Evolutionary conservation across 2,888 invertebrate genomes (phyloP).

Genomic region (Drepanosiphum platanoidis): DNA sequence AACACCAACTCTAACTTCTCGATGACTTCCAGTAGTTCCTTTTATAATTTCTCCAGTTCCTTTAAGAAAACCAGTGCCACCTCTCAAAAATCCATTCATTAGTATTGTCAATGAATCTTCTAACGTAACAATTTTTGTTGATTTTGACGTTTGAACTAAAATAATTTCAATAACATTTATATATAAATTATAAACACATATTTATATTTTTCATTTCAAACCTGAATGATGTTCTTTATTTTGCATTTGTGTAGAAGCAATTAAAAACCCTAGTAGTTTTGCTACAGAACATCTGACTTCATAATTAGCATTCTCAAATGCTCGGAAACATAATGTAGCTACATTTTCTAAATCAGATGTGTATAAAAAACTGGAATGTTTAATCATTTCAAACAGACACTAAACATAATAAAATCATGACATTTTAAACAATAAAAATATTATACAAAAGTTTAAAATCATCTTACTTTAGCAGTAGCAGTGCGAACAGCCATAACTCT

Average conservation of each 20-base stretch:
- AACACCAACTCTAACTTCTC: conserved; percentile 96
- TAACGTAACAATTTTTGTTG: conserved; percentile 77
- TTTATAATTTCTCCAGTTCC: conserved; percentile 95
- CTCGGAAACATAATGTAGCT: conserved; percentile 89
- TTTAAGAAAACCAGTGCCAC: conserved; percentile 93
- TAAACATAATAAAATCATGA: conserved; percentile 67
- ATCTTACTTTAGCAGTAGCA: conserved; percentile 81
- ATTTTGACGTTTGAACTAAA: conserved; percentile 68
- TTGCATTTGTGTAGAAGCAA: conserved; percentile 85
- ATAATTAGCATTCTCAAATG: conserved; percentile 91
- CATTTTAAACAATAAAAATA: too few relatives aligned
- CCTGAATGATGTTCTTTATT: conserved; percentile 68
- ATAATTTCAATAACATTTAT: background rate
- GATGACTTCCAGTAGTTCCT: conserved; percentile 89
- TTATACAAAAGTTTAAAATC: conserved; percentile 2
- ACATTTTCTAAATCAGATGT: conserved; percentile 92
- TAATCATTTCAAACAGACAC: conserved; percentile 88
- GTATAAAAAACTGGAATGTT: conserved; percentile 84
- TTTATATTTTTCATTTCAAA: conserved; percentile 6
- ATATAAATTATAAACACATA: background rate
- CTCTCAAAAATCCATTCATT: conserved; percentile 92
- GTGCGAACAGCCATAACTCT: conserved; percentile 92
- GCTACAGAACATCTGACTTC: conserved; percentile 93
- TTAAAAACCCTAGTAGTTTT: conserved; percentile 86
- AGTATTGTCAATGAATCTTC: conserved; percentile 92